Conservation (phyloP, 2,113 vertebrate genomes). For the Pheucticus melanocephalus region DNA sequence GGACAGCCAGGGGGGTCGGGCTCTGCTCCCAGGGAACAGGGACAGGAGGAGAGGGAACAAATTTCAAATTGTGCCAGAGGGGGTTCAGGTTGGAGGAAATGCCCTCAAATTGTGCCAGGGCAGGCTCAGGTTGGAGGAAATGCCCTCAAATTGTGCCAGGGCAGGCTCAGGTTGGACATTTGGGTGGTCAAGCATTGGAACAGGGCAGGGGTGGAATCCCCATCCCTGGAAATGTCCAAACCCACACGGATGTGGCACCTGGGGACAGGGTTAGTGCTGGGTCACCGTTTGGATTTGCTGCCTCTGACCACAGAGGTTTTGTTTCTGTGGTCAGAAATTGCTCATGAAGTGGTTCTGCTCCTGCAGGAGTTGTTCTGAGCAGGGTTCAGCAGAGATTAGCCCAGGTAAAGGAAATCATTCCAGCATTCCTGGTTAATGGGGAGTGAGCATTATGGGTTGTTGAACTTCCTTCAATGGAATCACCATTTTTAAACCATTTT, state of each 20-base stretch:
- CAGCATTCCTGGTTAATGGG: not conserved
- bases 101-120: too few relatives aligned
- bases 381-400: not conserved
- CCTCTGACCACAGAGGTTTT: too few relatives aligned
- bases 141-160: too few relatives aligned
- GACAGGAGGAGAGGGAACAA: not conserved
- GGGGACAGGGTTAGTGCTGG: accelerated
- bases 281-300: accelerated
- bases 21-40: not conserved
- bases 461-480: not conserved
- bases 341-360: not conserved
- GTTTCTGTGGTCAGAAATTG: too few relatives aligned
- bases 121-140: too few relatives aligned
- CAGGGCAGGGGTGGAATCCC: not conserved
- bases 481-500: not conserved
- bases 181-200: not conserved
- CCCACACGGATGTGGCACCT: not conserved
- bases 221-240: not conserved
- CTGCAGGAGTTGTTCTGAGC: not conserved
- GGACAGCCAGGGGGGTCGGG: accelerated
- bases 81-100: too few relatives aligned
- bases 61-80: too few relatives aligned
- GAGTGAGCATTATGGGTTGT: not conserved
- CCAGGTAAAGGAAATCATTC: too few relatives aligned
- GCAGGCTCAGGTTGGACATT: not conserved